Evolutionary conservation across 1,140 invertebrate genomes (phyloP), one percentile per base, ranked within the genome.

Genomic region (Drosophila leontia): DNA sequence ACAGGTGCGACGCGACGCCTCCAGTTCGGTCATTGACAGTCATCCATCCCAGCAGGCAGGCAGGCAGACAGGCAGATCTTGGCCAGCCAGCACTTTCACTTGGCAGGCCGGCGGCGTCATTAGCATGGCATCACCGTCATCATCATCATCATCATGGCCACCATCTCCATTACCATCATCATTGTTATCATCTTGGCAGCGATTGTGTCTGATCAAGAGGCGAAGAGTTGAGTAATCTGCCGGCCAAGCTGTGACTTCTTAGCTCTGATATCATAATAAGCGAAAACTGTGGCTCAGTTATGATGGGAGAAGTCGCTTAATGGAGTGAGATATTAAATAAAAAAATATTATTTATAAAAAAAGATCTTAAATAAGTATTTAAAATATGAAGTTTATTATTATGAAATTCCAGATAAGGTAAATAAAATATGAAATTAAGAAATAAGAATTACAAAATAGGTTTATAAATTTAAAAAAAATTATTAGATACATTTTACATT

Each of bases 121-220:
- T 67, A 67, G 64, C 64, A 62, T 67, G 64, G 64, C 64, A 62
- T 67, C 64, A 62, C 15, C 47, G 53, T 55, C 32, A 61, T 65
- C 48, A 50, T 29, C 45, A 50, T 35, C 59, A 51, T 61, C 44
- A 48, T 48, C 32, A 26, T 32, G 17, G 35, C 34, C 34, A 37
- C 53, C 13, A 55, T 39, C 53, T 26, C 53, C 34, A 56, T 57
- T 63, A 11, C 35, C 35, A 67, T 67, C 56, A 61, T 35, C 63
- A 61, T 51, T 61, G 59, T 53, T 61, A 62, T 19, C 59, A 9
- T 23, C 34, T 56, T 29, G 34, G 13, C 13, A 4, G 34, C 19
- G 45, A 53, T 61, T 45, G 32, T 61, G 32, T 60, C 34, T 13
- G 29, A 17, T 37, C 34, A 23, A 47, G 37, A 17, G 50, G 11